phyloP scores from a whole-genome alignment of 2,888 invertebrate species.

The Nomada ferruginata region DNA sequence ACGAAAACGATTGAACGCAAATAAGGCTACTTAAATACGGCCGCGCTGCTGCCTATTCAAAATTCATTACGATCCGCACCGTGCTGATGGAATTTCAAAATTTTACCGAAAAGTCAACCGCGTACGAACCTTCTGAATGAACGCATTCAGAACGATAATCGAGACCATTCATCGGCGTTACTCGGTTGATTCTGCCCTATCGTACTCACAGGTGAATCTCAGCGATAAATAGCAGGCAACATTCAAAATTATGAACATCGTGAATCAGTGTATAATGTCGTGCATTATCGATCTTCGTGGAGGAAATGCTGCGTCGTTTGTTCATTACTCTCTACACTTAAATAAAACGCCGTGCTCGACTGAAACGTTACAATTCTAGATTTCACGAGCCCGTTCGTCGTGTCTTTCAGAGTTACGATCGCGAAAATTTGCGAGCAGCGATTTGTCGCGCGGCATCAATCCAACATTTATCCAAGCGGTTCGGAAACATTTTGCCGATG shows the following conservation, averaged over 20 bases:
- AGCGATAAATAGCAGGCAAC: not conserved
- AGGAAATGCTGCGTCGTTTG: not conserved
- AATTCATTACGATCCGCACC: conserved; percentile 29
- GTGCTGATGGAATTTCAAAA: conserved; percentile 32
- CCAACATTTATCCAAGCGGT: conserved; percentile 32
- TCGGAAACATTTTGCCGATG: not conserved
- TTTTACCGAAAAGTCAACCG: conserved; percentile 34
- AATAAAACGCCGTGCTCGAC: conserved; percentile 8
- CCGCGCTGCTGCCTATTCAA: not conserved
- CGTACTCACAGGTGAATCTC: not conserved
- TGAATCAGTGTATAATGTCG: conserved; percentile 1
- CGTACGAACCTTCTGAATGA: conserved; percentile 1
- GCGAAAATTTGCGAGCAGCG: conserved; percentile 31
- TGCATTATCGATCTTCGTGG: not conserved
- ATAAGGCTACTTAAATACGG: conserved; percentile 34
- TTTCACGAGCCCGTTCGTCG: conserved; percentile 29
- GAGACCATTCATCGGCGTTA: not conserved
- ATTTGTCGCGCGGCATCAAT: conserved; percentile 51
- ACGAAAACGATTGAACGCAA: conserved; percentile 30
- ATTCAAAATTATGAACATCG: conserved; percentile 1
- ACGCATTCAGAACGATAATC: not conserved
- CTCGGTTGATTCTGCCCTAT: not conserved
- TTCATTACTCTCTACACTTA: not conserved
- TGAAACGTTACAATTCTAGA: conserved; percentile 40
- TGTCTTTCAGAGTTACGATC: conserved; percentile 42